Conservation (phyloP, 2,113 vertebrate genomes). For the Tympanuchus pallidicinctus region DNA sequence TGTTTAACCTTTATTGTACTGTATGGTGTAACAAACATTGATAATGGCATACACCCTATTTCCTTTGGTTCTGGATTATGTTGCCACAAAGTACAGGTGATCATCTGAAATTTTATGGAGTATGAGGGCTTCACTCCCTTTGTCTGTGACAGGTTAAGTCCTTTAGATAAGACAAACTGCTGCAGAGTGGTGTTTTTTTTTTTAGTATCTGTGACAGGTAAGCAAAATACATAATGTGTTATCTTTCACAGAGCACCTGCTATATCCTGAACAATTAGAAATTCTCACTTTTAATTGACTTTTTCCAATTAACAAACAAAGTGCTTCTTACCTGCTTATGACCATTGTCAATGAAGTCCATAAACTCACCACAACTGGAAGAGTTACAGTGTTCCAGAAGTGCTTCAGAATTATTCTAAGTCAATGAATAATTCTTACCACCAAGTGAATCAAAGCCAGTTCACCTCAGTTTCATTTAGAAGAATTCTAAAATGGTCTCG, state of each 20-base stretch:
- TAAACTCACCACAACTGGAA: neutral
- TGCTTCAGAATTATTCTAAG: neutral
- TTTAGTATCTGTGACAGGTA: neutral
- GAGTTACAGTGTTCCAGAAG: neutral
- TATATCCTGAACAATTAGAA: neutral
- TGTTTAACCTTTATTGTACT: neutral
- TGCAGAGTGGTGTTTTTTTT: neutral
- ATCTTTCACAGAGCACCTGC: neutral
- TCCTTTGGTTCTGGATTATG: neutral
- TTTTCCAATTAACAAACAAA: neutral
- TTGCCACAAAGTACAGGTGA: neutral
- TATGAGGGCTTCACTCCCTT: neutral
- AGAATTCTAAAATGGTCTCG: neutral
- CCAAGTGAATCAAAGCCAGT: neutral
- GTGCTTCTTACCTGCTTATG: neutral
- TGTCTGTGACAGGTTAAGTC: neutral
- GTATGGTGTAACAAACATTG: neutral
- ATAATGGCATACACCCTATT: rapidly evolving
- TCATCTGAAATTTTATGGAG: neutral
- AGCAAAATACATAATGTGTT: neutral
- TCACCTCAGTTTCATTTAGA: neutral
- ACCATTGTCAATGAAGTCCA: neutral
- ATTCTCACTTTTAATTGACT: neutral
- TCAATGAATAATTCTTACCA: neutral
- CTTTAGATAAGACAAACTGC: neutral